A percentile compares a stretch with the other conserved stretches of the same genome.
phyloP scores from a whole-genome alignment of 1,140 invertebrate species.

The Drosophila azteca region DNA sequence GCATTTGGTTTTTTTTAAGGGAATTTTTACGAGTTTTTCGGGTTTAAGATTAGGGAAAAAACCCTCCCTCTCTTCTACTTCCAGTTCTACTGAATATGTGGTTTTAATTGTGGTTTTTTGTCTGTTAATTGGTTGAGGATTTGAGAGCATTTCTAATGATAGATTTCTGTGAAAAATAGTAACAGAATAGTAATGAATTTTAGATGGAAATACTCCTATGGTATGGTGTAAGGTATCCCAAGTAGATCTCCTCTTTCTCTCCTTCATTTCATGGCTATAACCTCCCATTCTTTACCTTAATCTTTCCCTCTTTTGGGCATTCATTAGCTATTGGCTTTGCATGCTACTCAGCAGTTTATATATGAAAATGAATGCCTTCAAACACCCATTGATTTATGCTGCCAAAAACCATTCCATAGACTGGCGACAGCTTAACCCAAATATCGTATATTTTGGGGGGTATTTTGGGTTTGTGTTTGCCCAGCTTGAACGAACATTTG shows the following conservation, averaged over 20 bases:
- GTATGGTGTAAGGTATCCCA: too few relatives aligned
- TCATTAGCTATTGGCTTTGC: constrained; percentile 13
- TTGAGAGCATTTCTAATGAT: too few relatives aligned
- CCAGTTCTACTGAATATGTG: background rate
- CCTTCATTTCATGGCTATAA: too few relatives aligned
- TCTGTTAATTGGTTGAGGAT: background rate
- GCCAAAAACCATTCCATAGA: constrained; percentile 5
- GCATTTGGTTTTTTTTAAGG: constrained; percentile 17
- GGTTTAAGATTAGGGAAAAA: background rate
- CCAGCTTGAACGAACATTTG: constrained; percentile 63
- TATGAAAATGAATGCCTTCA: constrained; percentile 48
- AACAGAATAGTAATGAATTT: too few relatives aligned
- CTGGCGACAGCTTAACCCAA: constrained; percentile 48
- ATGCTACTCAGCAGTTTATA: constrained; percentile 59
- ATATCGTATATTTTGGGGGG: constrained; percentile 50
- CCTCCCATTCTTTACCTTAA: too few relatives aligned
- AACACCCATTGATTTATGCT: constrained; percentile 50
- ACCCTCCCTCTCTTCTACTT: too few relatives aligned
- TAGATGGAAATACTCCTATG: too few relatives aligned
- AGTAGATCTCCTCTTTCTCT: too few relatives aligned
- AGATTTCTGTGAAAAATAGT: too few relatives aligned
- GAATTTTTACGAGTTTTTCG: constrained; percentile 15
- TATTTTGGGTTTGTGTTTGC: constrained; percentile 26
- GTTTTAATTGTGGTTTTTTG: background rate
- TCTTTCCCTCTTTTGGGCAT: constrained; percentile 2